Base-by-base conservation (phyloP, 2,797 vertebrate species). In the Acanthopagrus latus region DNA sequence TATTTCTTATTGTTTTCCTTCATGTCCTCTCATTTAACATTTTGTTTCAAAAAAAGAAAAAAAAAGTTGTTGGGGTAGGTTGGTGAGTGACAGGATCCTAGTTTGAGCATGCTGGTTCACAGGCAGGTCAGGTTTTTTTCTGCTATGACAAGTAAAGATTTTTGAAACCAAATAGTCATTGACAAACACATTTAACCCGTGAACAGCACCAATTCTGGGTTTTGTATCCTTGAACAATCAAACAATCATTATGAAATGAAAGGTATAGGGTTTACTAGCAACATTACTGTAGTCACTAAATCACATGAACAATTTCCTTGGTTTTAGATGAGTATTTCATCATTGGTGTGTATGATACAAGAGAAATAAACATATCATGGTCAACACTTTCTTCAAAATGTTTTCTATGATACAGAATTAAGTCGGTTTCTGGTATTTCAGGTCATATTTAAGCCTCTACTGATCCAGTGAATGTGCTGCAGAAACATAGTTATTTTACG, bases 401-500 rank as follows among this genome's bases (percentile, higher is more conserved):
- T 58, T 46, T 33, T 48, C 38, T 25, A 38, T 57, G 11, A 33
- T 41, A 21, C 8, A 74, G 50, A 79, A 48, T 55, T 29, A 29
- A 33, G 20, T 67, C 10, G 41, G 11, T 73, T 41, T 65, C 23
- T 69, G 20, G 56, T 64, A 23, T 60, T 60, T 18, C 47, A 55
- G 74, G 41, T n/a, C n/a, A 78, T 73, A 74, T 55, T 25, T 63
- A 7, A 65, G 41, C 16, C 55, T 58, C 10, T 25, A 11, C 20
- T 55, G 23, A 71, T 29, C 57, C 25, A 52, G 25, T 62, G 69
- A 52, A 41, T 21, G 54, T 64, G 81, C 81, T 44, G 52, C 25
- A 57, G 50, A 9, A 46, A 47, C 56, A 0, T 54, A 18, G 33
- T 65, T 79, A 78, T 82, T 81, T 85, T 58, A 43, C 73, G 48